Evolutionary conservation across 1,140 invertebrate genomes (phyloP), one percentile per base, ranked within the genome.

Genomic region (Drosophila baimaii): DNA sequence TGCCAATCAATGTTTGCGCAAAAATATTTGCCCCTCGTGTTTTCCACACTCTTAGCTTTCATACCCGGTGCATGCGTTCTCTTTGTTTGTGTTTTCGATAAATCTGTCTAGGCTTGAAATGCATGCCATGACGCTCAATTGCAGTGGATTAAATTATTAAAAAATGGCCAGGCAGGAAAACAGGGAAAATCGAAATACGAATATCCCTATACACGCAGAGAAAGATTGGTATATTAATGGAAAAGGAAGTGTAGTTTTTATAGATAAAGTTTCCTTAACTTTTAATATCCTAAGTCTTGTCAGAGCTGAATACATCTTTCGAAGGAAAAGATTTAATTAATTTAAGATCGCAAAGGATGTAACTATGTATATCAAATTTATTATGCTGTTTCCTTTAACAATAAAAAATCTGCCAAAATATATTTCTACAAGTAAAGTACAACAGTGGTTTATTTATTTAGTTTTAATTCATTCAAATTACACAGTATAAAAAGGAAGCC

Each of bases 141-240:
- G 76, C 83, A 89, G 77, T 81, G 84, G 84, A 89, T 88, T 88
- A 89, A 88, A 88, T 88, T 88, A 88, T 88, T 84, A 84, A 88
- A 88, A 86, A 82, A 75, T 79, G 61, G 66, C 70, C 56, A 37
- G 46, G 35, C 52, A 56, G 61, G 56, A 25, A 77, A 89, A 77
- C 72, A 77, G 65, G 65, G 29, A 68, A 66, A 68, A 76, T 52
- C 39, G 66, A 54, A 54, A 77, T 46, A 58, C 41, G 52, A 59
- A 68, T 57, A 68, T 66, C 27, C 54, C 33, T 70, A 59, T 56
- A 75, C 56, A 55, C 21, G 0, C 13, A 23, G 19, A 54, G 51
- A 54, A 52, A 35, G 21, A n/a, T 15, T 33, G 21, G n/a, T n/a
- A n/a, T 9, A 33, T 13, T 51, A 33, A 15, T 5, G 1, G 0